A percentile compares a stretch with the other conserved stretches of the same genome.
phyloP scores from a whole-genome alignment of 2,113 vertebrate species.

The Trachemys scripta region DNA sequence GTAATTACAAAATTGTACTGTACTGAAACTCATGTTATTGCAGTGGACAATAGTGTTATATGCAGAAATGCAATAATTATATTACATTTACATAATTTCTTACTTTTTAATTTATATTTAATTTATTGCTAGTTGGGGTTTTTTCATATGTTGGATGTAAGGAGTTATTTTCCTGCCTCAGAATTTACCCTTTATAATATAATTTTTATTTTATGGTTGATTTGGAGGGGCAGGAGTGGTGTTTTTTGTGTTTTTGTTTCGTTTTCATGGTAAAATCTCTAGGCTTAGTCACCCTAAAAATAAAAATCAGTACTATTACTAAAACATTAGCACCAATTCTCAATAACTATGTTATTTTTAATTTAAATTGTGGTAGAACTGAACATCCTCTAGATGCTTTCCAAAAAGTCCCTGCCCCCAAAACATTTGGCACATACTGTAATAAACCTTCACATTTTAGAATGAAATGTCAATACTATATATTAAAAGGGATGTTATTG shows the following conservation, averaged over 20 bases:
- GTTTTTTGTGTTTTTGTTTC: background rate
- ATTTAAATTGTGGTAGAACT: background rate
- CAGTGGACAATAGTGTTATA: background rate
- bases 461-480: background rate
- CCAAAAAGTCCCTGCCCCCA: background rate
- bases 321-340: background rate
- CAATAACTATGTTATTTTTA: background rate
- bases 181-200: background rate
- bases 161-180: background rate
- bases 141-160: background rate
- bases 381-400: background rate
- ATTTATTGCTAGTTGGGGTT: background rate
- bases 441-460: background rate
- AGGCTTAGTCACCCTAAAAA: background rate
- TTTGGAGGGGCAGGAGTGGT: background rate
- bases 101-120: background rate
- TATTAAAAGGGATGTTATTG: background rate
- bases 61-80: background rate
- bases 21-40: background rate
- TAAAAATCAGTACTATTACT: background rate
- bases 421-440: background rate
- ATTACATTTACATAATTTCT: background rate
- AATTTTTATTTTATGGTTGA: background rate
- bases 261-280: background rate
- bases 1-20: rapidly evolving